Evolutionary conservation across 1,140 invertebrate species (phyloP).

Genomic region (Zaprionus capensis): DNA sequence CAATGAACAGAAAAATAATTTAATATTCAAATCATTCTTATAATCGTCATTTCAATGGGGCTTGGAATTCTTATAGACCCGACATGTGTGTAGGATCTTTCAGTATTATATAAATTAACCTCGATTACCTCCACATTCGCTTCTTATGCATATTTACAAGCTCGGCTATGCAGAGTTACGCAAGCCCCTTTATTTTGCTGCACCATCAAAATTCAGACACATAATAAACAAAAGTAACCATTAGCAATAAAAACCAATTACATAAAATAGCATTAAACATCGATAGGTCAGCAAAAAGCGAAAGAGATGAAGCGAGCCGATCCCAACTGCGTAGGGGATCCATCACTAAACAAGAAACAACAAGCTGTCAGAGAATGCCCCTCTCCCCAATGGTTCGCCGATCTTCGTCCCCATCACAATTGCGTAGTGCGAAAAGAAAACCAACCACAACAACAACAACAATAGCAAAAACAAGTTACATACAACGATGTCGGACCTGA

Average conservation of each 20-base stretch:
- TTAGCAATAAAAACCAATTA: too few relatives aligned
- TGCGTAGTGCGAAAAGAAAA: constrained; percentile 1
- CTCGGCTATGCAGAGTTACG: not conserved
- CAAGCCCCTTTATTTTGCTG: not conserved
- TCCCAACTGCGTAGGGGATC: not conserved
- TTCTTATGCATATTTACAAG: not conserved
- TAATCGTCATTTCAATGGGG: too few relatives aligned
- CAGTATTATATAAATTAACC: not conserved
- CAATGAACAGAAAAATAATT: too few relatives aligned
- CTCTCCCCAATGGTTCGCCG: not conserved
- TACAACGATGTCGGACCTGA: constrained; percentile 24
- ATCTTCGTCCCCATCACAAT: not conserved
- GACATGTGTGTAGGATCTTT: not conserved
- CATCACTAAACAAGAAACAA: not conserved
- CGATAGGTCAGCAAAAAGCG: not conserved
- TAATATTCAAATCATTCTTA: too few relatives aligned
- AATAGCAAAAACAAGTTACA: constrained; percentile 22
- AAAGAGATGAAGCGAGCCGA: not conserved
- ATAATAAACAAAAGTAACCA: not conserved
- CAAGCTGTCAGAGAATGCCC: not conserved
- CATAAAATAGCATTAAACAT: not conserved
- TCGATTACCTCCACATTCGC: not conserved
- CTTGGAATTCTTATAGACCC: too few relatives aligned
- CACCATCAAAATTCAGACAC: not conserved
- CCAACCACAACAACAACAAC: not conserved